Evolutionary conservation across 53 echinoderm and acorn worm genomes (phyloP), one percentile per base, ranked within the genome.

Genomic region (Patiria pectinifera): DNA sequence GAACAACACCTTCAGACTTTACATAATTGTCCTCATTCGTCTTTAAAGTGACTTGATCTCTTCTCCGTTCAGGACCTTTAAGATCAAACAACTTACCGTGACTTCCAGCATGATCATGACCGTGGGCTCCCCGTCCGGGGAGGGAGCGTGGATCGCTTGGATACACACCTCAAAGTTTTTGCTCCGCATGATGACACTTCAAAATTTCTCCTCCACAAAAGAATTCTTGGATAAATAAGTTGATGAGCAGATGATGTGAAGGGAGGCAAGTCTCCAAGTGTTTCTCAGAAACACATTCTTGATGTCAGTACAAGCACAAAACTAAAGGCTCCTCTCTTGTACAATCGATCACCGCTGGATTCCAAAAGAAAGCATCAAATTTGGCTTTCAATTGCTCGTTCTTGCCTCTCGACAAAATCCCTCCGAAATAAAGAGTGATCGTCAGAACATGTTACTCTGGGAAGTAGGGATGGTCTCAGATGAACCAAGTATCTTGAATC

Each of bases 101-200:
- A 89, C 80, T 66, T 89, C 89, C 14, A 89, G 35, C 63, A 89
- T 63, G 48, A 89, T 80, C 89, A 89, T 89, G 45, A 89, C 21
- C 2, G 62, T 62, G 8, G 89, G 80, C 3, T 89, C 89, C 46
- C 89, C 89, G 53, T 89, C 89, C 25, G 45, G 45, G 26, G 89
- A 89, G 0, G 81, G 89, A 9, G 81, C 89, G 59, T 89, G 80
- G 80, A 89, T 45, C 47, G 89, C 89, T 15, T 89, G 89, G 12
- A 89, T 23, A n/a, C 80, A n/a, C 79, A 89, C 89, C 63, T 89
- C 89, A 45, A 66, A 46, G 19, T n/a, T 48, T 48, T 48, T 86
- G 45, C 22, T n/a, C 89, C 79, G 35, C 80, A 66, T 89, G 21
- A 47, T 79, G 26, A 72, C 35, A 2, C 10, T 23, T 0, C 0